Evolutionary conservation across 1,140 invertebrate genomes (phyloP), one percentile per base, ranked within the genome.

Genomic region (Leptopilina boulardi): DNA sequence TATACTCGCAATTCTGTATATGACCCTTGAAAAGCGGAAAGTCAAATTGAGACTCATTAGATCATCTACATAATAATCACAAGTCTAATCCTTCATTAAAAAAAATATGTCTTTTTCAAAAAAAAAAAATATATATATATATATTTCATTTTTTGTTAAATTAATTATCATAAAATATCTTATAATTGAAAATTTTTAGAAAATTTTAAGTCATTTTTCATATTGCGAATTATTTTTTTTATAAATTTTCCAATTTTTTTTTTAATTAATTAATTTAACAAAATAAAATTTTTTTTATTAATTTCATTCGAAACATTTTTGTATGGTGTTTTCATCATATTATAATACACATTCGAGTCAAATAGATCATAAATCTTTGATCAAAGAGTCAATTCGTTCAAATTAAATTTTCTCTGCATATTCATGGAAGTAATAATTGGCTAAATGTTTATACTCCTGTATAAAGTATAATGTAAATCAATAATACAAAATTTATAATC

Each of bases 21-120:
- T 66, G 26, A 66, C n/a, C 59, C 59, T 23, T 30, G 59, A 66
- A 66, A 34, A 66, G 59, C 59, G 59, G 59, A 66, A 66, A 66
- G 23, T n/a, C 26, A n/a, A 30, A 66, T 66, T 34, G 13, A 66
- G 11, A 15, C 23, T 30, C 13, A 66, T 54, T 54, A 54, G 19
- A 54, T 2, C 18, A 54, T 66, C 8, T 66, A 23, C 59, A 66
- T 66, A 30, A 30, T 66, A 15, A 30, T 15, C 6, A n/a, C 11
- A 15, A 66, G 10, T 30, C 26, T 34, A 5, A 30, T 30, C n/a
- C 59, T 66, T 66, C 1, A 8, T 15, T 30, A 5, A 0, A 59
- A 11, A 6, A 51, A 18, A 8, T 15, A 3, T 8, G 47, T 5
- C 8, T 51, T 51, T 51, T 3, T 42, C 41, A 42, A 42, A 42